Conservation (phyloP, 2,797 vertebrate genomes). For the Pseudomugil tenellus region DNA sequence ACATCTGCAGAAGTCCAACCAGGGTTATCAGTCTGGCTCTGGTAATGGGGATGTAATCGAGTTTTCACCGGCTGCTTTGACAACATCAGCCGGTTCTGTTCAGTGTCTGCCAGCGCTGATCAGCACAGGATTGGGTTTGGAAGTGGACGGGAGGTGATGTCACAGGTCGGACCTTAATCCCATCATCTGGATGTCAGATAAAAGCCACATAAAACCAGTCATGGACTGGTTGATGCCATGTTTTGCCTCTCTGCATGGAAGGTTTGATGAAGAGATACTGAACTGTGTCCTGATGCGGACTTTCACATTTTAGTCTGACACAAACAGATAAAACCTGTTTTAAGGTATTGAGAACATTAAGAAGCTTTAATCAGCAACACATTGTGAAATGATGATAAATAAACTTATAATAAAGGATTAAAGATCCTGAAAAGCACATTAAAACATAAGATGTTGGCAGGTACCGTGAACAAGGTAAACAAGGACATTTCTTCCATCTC, state of each 20-base stretch:
- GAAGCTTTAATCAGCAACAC: not conserved
- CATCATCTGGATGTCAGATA: conserved; percentile 28
- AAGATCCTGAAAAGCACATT: not conserved
- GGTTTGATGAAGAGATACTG: not conserved
- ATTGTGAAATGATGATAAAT: not conserved
- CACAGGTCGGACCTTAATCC: conserved; percentile 27
- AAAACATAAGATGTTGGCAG: not conserved
- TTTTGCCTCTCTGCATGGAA: not conserved
- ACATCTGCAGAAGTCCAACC: not conserved
- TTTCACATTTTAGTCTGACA: not conserved
- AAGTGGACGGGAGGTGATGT: conserved; percentile 28
- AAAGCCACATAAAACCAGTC: conserved; percentile 33
- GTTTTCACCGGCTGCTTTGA: conserved; percentile 32
- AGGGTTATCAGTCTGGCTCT: conserved; percentile 13
- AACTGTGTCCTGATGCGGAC: not conserved
- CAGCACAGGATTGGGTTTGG: conserved; percentile 19
- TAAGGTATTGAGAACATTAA: not conserved
- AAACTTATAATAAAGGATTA: fast-evolving
- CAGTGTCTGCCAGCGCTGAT: conserved; percentile 26
- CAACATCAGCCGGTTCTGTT: conserved; percentile 50
- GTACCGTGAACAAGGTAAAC: too few species aligned
- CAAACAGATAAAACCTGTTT: too few species aligned
- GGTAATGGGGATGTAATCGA: conserved; percentile 35
- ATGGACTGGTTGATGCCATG: not conserved
- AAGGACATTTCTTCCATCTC: too few species aligned